These are phyloP conservation scores for Drosophila malerkotliana DNA, from an alignment of 1,140 invertebrate species.

Conservation along the genomic window DNA sequence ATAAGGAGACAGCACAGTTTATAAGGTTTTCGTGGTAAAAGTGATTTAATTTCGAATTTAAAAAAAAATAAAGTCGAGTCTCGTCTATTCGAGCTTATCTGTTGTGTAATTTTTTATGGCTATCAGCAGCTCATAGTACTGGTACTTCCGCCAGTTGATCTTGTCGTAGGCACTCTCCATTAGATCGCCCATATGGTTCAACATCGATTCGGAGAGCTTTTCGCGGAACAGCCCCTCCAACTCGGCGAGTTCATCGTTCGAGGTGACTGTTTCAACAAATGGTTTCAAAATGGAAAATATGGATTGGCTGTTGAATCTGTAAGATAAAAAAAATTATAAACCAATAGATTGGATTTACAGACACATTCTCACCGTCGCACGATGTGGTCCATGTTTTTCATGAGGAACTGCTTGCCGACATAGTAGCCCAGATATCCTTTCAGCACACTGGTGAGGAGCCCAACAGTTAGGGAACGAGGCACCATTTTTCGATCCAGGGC, in stretches of 20 bases:
- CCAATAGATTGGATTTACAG: not conserved
- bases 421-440: constrained; percentile 4
- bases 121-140: constrained; percentile 1
- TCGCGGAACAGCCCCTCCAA: not conserved
- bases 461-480: not conserved
- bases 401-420: constrained; percentile 9
- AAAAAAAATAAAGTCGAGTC: constrained; percentile 4
- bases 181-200: not conserved
- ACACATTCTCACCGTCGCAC: not conserved
- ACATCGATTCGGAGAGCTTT: not conserved
- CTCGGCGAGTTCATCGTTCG: not conserved
- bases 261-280: not conserved
- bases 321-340: not conserved
- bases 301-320: not conserved
- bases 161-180: not conserved
- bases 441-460: constrained; percentile 1
- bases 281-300: not conserved
- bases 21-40: constrained; percentile 28
- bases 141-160: not conserved
- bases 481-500: constrained; percentile 82
- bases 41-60: constrained; percentile 35
- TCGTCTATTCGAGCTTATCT: not conserved
- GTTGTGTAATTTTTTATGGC: not conserved
- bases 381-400: not conserved
- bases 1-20: not conserved